phyloP scores from a whole-genome alignment of 2,888 invertebrate species.

The Chymomyza caudatula region DNA sequence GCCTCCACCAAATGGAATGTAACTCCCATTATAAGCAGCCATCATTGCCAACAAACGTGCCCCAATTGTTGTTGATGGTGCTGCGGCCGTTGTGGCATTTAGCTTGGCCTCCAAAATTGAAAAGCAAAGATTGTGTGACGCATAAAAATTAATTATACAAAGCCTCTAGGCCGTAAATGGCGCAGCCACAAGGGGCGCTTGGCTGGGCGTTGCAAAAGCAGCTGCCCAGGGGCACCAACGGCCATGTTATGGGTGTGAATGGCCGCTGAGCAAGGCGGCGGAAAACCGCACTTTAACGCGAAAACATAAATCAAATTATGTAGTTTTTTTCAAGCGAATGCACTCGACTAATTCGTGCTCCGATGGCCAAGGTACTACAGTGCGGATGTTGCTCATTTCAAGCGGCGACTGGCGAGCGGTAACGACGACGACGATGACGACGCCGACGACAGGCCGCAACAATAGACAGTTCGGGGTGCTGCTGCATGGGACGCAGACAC shows the following conservation, averaged over 20 bases:
- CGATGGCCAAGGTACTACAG: conserved; percentile 39
- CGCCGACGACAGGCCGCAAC: conserved; percentile 21
- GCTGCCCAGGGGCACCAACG: conserved; percentile 15
- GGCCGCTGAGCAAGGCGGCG: conserved; percentile 34
- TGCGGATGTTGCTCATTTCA: conserved; percentile 53
- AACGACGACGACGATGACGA: conserved; percentile 5
- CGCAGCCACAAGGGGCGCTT: conserved; percentile 41
- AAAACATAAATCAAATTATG: conserved; percentile 74
- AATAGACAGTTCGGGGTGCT: conserved; percentile 37
- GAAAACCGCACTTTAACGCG: conserved; percentile 56
- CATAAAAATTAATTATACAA: conserved; percentile 40
- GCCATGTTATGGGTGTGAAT: conserved; percentile 53
- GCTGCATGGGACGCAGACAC: background rate
- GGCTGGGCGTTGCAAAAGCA: conserved; percentile 50
- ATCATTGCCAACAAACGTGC: background rate
- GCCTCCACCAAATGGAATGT: background rate
- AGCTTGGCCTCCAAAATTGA: conserved; percentile 71
- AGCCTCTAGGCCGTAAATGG: conserved; percentile 9
- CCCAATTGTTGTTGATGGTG: background rate
- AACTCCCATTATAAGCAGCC: background rate
- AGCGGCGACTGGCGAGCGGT: conserved; percentile 13
- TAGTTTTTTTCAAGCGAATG: conserved; percentile 68
- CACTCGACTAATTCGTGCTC: conserved; percentile 67
- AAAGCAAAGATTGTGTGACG: background rate
- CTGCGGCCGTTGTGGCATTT: conserved; percentile 61